Base-by-base conservation (phyloP, 2,888 invertebrate genomes). In the Orthosia gothica region DNA sequence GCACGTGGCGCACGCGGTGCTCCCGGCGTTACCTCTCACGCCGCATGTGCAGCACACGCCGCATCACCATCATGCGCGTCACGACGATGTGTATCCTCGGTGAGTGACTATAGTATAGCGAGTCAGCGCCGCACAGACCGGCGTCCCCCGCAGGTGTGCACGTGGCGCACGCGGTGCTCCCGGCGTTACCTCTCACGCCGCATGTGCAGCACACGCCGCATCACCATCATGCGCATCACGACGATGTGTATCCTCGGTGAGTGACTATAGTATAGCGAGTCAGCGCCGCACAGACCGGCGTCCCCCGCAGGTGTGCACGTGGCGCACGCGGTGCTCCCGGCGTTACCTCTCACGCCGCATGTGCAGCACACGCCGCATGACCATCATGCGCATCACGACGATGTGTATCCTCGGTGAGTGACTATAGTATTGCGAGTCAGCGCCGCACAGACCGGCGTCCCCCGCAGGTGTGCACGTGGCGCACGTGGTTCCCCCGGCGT, bases 31-130 rank as follows among this genome's bases (percentile, higher is more conserved):
- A 57, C 80, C 97, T 97, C 87, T 64, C 84, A 97, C 97, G 26
- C 97, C 97, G 49, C 97, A 97, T 82, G 55, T 76, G 62, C 77
- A 70, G 45, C 83, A 66, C 74, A 82, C 89, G 76, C 91, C 91
- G 71, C 94, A 89, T 71, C 93, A 84, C 80, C 89, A 93, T 83
- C 94, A 90, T 90, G 32, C 79, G 47, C 86, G 85, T 13, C 98
- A 98, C 91, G 99, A 99, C 87, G 99, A 99, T 87, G 97, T 98
- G 68, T 97, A 98, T 98, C 81, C 98, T 97, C 95, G 97, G 98
- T 93, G 4, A 40, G 40, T 40, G 40, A 40, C 26, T 26, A 26
- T 26, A 26, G 26, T 26, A 3, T 26, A 26, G 26, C 26, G 26
- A 26, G 26, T 26, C 98, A 1, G 40, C 61, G 45, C 15, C 40